A percentile compares a stretch with the other conserved stretches of the same genome.
Conservation (phyloP, 2,797 vertebrate genomes). For the Chloroceryle amazona region DNA sequence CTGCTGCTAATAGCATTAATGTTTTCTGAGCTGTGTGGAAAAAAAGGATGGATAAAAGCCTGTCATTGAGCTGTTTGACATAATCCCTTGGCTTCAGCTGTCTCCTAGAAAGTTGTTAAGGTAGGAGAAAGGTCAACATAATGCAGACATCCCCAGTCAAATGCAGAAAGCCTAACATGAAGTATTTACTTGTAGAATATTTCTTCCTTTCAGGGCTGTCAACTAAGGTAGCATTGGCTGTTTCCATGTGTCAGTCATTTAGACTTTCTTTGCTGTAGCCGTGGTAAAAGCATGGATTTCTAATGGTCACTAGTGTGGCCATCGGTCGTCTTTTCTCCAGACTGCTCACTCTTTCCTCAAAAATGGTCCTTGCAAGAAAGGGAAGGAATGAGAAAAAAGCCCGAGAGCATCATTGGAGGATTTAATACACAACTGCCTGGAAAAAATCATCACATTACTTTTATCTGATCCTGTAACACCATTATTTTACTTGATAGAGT, state of each 20-base stretch:
- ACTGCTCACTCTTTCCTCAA: neutral
- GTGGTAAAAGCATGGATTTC: neutral
- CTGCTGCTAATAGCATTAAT: neutral
- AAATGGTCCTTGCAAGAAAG: neutral
- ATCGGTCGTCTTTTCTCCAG: neutral
- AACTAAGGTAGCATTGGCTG: neutral
- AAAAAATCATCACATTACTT: neutral
- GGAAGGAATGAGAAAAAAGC: neutral
- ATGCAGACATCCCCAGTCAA: neutral
- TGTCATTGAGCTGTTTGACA: neutral
- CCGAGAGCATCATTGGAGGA: neutral
- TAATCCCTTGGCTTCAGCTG: conserved; percentile 10
- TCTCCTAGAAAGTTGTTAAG: conserved; percentile 4
- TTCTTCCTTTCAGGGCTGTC: neutral
- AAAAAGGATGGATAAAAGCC: neutral
- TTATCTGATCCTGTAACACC: neutral
- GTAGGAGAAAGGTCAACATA: neutral
- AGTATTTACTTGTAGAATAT: neutral
- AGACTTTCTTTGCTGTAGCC: neutral
- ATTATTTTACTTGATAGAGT: neutral
- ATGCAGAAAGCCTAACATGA: neutral
- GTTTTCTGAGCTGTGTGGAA: neutral
- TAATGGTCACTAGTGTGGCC: neutral
- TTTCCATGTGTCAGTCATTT: neutral
- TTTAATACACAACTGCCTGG: neutral